Evolutionary conservation across 1,140 invertebrate genomes (phyloP).

Genomic region (Dufourea novaeangliae): DNA sequence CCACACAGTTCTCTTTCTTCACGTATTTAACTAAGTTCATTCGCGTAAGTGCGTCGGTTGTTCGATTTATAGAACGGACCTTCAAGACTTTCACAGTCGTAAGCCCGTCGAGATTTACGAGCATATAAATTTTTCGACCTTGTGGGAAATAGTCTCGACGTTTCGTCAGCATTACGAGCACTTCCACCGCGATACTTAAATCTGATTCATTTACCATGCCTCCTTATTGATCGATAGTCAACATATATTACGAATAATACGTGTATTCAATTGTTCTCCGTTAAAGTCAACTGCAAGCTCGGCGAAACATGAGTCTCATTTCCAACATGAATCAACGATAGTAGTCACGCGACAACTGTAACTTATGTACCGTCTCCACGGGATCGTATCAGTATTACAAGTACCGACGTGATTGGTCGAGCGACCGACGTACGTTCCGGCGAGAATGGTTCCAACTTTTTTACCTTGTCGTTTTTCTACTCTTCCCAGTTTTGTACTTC

Average conservation of each 20-base stretch:
- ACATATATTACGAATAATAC: no score
- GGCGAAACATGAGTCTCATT: background rate
- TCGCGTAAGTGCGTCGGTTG: background rate
- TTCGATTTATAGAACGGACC: background rate
- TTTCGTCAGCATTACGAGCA: background rate
- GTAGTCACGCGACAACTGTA: no score
- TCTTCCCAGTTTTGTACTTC: constrained; percentile 72
- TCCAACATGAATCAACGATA: background rate
- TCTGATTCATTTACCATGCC: no score
- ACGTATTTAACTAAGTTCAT: background rate
- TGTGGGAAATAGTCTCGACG: background rate
- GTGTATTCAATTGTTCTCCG: no score
- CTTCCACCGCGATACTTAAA: no score
- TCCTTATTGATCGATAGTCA: no score
- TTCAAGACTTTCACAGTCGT: background rate
- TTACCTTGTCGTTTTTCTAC: constrained; percentile 57
- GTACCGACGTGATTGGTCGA: background rate
- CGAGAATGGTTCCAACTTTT: background rate
- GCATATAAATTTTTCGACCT: background rate
- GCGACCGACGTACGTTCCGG: background rate
- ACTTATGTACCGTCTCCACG: no score
- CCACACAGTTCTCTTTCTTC: background rate
- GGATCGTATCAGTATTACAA: background rate
- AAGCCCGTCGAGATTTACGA: background rate
- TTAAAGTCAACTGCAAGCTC: background rate